A percentile compares a stretch with the other conserved stretches of the same genome.
Conservation (phyloP, 2,113 vertebrate genomes). For the Clupea harengus region DNA sequence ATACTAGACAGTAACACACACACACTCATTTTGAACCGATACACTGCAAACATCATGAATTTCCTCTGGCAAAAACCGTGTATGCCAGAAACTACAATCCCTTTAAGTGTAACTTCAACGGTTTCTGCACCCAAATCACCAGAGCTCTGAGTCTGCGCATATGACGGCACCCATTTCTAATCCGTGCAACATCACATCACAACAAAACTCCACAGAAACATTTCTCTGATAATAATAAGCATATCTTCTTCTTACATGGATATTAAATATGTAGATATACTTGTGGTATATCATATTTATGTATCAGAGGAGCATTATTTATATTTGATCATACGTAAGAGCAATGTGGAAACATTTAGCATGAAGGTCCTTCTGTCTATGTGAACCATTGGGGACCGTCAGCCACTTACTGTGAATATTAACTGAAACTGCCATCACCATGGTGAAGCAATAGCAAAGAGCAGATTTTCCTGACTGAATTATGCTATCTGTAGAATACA, state of each 20-base stretch:
- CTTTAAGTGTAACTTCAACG: slow-evolving; percentile 13
- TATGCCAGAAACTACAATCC: background rate
- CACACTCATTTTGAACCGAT: background rate
- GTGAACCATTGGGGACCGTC: too few species aligned
- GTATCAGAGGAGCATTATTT: background rate
- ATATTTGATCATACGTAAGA: too few species aligned
- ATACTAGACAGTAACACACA: background rate
- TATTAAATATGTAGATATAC: too few species aligned
- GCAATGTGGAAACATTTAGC: too few species aligned
- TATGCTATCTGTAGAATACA: too few species aligned
- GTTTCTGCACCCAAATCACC: slow-evolving; percentile 9
- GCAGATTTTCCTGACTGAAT: too few species aligned
- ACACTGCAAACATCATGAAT: background rate
- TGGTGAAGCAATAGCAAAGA: too few species aligned
- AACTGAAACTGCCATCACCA: too few species aligned
- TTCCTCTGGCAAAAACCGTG: slow-evolving; percentile 6
- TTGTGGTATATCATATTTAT: too few species aligned
- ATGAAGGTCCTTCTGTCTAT: too few species aligned
- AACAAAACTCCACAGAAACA: background rate
- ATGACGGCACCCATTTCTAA: slow-evolving; percentile 48
- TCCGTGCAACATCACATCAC: background rate
- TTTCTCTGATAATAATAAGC: background rate
- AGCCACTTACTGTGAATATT: too few species aligned
- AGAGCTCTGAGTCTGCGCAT: slow-evolving; percentile 39
- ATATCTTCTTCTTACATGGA: background rate